Base-by-base conservation (phyloP, 2,888 invertebrate genomes). In the Oscheius sp. region DNA sequence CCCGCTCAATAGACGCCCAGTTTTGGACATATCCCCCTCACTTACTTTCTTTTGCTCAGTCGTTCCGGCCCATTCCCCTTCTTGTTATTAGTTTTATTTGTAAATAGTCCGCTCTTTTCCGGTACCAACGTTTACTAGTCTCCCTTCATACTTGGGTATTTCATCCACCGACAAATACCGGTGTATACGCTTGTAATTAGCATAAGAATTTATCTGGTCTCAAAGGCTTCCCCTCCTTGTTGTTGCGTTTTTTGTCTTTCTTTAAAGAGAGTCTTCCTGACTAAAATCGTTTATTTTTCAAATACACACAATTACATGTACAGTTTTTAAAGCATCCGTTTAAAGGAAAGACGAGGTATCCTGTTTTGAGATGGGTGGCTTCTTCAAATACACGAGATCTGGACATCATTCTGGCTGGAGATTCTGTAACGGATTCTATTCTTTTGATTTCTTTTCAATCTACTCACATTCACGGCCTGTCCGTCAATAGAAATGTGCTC, bases 301-400 rank as follows among this genome's bases (percentile, higher is more conserved):
- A 23, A 55, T 25, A 58, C 25, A 27, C 25, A 45, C n/a, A 35
- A 6, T 3, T 35, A 35, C 35, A 35, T 9, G 35, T 35, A 6
- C 35, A 9, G 35, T 35, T 35, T 35, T 63, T 63, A 63, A 63
- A 63, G 63, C 63, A 45, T 16, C 25, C 9, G 35, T 21, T 18
- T 61, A 66, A 66, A 52, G 66, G 63, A 66, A 66, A 66, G 66
- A 66, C 66, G 66, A 66, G 66, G 66, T 66, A 66, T 52, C 29
- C 27, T n/a, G 21, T 61, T 61, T 29, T 52, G 52, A 66, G 52
- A 63, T 63, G 61, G 3, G 18, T 18, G 21, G 63, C 43, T 12
- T 18, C 43, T 45, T 16, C 21, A 21, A 23, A 16, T 66, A 66
- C 66, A 66, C 13, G 66, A 66, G 66, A 66, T 66, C 66, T 18